A percentile compares a stretch with the other conserved stretches of the same genome.
Evolutionary conservation across 2,888 invertebrate genomes (phyloP).

Genomic region (Hypselothyrea guttata): DNA sequence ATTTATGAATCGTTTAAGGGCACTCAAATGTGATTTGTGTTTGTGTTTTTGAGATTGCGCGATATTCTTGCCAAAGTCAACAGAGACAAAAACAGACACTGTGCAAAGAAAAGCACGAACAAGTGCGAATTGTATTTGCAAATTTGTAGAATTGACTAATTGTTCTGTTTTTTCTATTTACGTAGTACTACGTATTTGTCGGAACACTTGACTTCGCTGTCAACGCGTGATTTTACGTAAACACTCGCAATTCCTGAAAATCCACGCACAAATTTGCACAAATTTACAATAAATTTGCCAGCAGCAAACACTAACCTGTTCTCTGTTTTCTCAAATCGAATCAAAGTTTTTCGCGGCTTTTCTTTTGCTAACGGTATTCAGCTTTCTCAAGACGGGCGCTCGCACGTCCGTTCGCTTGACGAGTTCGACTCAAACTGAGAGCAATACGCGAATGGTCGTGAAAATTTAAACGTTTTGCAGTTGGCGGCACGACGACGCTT

Average conservation of each 20-base stretch:
- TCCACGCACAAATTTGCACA: slow-evolving; percentile 32
- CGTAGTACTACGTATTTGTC: slow-evolving; percentile 4
- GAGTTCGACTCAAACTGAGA: slow-evolving; percentile 71
- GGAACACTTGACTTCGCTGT: slow-evolving; percentile 14
- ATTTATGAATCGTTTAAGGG: slow-evolving; percentile 1
- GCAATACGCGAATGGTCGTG: slow-evolving; percentile 32
- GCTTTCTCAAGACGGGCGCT: slow-evolving; percentile 1
- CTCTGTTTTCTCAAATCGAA: slow-evolving; percentile 23
- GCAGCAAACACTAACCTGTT: slow-evolving; percentile 48
- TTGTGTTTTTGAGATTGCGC: slow-evolving; percentile 1
- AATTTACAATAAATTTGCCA: slow-evolving; percentile 4
- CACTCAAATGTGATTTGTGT: too few relatives aligned
- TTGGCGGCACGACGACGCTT: slow-evolving; percentile 45
- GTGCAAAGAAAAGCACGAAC: slow-evolving; percentile 1
- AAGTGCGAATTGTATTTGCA: too few relatives aligned
- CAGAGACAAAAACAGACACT: neutral
- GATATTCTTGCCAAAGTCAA: too few relatives aligned
- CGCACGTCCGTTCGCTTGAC: slow-evolving; percentile 59
- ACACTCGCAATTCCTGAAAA: slow-evolving; percentile 43
- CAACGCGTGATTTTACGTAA: slow-evolving; percentile 45
- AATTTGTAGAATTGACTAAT: too few relatives aligned
- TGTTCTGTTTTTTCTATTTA: neutral
- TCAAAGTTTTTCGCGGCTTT: slow-evolving; percentile 34
- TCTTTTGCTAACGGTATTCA: slow-evolving; percentile 18
- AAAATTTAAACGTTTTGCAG: slow-evolving; percentile 62